A percentile compares a stretch with the other conserved stretches of the same genome.
phyloP scores from a whole-genome alignment of 2,113 vertebrate species.

The Emydocephalus ijimae region DNA sequence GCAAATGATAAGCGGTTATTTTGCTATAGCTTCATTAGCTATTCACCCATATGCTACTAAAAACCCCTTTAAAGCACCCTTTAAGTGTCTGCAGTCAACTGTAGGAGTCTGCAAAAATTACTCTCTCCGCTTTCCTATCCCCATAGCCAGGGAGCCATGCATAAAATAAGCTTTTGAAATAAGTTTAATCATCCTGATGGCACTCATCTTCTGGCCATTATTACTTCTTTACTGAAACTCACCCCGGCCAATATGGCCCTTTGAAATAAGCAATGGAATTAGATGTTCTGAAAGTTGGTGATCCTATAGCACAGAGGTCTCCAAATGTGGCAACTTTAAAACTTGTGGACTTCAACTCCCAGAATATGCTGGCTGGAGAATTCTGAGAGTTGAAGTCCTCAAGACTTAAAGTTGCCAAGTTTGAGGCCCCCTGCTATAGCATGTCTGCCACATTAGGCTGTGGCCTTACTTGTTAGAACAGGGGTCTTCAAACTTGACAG shows the following conservation, averaged over 20 bases:
- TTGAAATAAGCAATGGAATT: neutral
- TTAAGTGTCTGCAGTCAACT: neutral
- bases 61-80: neutral
- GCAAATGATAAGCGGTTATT: slow-evolving; percentile 7
- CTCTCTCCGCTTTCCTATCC: neutral
- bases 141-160: neutral
- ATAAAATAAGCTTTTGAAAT: neutral
- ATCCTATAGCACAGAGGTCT: no score
- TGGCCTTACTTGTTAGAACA: neutral
- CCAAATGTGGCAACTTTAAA: no score
- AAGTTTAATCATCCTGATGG: neutral
- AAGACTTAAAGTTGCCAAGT: no score
- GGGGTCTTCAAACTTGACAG: no score
- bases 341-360: no score
- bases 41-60: neutral
- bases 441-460: neutral
- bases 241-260: neutral
- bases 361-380: no score
- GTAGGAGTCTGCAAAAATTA: neutral
- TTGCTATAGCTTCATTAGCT: slow-evolving; percentile 13
- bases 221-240: neutral
- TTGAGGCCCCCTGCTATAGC: no score
- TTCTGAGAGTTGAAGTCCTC: no score
- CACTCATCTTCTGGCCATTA: neutral
- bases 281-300: neutral